Evolutionary conservation across 2,888 invertebrate species (phyloP).

Genomic region (Altica lythri): DNA sequence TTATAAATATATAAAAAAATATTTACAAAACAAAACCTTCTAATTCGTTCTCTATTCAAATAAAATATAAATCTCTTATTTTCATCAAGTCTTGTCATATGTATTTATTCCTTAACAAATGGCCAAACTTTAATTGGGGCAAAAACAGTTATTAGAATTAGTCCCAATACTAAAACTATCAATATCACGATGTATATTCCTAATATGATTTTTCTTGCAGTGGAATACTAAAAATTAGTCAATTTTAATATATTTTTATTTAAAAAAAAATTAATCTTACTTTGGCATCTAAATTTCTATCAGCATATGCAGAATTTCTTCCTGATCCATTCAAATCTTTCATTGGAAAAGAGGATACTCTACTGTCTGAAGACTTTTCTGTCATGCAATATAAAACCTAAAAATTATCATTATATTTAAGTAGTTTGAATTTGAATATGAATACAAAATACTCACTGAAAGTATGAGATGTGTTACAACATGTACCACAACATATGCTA

Average conservation of each 20-base stretch:
- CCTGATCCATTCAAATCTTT: conserved; percentile 75
- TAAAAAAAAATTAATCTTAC: too few relatives aligned
- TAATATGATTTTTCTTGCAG: conserved; percentile 76
- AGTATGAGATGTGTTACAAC: conserved; percentile 84
- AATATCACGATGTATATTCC: conserved; percentile 78
- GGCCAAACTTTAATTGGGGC: conserved; percentile 73
- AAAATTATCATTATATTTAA: conserved; percentile 44
- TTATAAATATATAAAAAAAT: not conserved
- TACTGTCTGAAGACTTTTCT: conserved; percentile 72
- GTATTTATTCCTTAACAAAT: conserved; percentile 37
- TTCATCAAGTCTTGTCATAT: not conserved
- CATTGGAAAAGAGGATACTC: conserved; percentile 84
- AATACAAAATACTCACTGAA: conserved; percentile 80
- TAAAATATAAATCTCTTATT: not conserved
- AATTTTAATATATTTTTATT: too few relatives aligned
- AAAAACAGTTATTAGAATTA: conserved; percentile 75
- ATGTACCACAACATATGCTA: conserved; percentile 88
- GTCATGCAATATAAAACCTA: conserved; percentile 79
- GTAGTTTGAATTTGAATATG: too few relatives aligned
- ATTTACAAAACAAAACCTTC: not conserved
- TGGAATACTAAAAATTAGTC: conserved; percentile 78
- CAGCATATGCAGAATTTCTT: conserved; percentile 65
- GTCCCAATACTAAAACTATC: conserved; percentile 68
- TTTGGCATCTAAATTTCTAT: conserved; percentile 77
- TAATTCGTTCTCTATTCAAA: not conserved